Percentiles rank a stretch among this genome's conserved stretches.
Conservation (phyloP, 2,797 vertebrate genomes). For the Cyprinodon diabolis region DNA sequence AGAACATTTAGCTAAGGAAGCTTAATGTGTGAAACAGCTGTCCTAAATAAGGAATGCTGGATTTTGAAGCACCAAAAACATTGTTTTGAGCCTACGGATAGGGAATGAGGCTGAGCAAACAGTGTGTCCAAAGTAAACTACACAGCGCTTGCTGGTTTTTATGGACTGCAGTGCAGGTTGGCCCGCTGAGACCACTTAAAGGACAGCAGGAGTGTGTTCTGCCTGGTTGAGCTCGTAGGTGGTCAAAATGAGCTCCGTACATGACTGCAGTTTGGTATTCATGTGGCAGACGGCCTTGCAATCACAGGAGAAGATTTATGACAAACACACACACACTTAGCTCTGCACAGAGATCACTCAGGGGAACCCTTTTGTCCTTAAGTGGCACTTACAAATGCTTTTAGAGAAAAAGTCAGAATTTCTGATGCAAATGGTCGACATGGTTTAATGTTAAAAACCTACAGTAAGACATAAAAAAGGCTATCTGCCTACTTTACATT, state of each 20-base stretch:
- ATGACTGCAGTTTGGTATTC: conserved; percentile 1
- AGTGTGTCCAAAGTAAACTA: conserved; percentile 47
- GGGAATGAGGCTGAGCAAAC: conserved; percentile 26
- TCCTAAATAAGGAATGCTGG: conserved; percentile 36
- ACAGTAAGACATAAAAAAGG: background rate
- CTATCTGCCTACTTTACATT: background rate
- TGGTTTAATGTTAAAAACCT: background rate
- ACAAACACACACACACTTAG: background rate
- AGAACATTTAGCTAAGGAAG: conserved; percentile 60
- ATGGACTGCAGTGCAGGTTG: conserved; percentile 50
- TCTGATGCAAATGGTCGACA: background rate
- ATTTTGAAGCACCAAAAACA: conserved; percentile 22
- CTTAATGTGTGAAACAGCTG: conserved; percentile 58
- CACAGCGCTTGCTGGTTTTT: conserved; percentile 49
- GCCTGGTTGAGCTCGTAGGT: conserved; percentile 26
- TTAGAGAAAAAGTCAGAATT: conserved; percentile 10
- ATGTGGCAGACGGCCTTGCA: conserved; percentile 5
- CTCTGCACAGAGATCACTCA: background rate
- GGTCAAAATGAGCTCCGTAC: conserved; percentile 29
- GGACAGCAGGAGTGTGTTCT: conserved; percentile 53
- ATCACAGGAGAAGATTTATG: conserved; percentile 6
- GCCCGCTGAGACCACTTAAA: conserved; percentile 50
- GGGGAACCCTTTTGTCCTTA: conserved; percentile 1
- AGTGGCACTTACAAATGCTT: conserved; percentile 1
- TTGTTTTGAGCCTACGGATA: background rate